These are phyloP conservation scores for Pelobates cultripes DNA, from an alignment of 2,797 vertebrate genomes.

Conservation along the genomic window DNA sequence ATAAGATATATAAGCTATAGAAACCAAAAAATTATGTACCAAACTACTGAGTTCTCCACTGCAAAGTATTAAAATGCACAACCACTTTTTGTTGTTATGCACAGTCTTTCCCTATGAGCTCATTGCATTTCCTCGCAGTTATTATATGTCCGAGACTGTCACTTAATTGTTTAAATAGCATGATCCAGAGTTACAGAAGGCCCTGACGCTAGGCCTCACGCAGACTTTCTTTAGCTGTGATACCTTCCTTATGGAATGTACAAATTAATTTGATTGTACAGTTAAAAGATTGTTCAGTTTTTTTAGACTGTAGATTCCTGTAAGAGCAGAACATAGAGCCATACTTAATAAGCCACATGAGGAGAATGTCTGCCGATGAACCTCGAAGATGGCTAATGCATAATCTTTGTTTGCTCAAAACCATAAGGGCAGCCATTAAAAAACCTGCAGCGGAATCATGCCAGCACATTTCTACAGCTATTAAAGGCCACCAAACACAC, in stretches of 20 bases:
- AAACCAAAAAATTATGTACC: no score
- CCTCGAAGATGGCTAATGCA: conserved; percentile 33
- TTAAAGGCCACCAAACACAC: conserved; percentile 23
- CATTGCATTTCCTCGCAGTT: no score
- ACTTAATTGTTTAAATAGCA: no score
- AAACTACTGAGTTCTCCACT: no score
- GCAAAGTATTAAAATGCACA: no score
- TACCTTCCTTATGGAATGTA: not conserved
- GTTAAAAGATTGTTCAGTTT: not conserved
- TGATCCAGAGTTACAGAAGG: no score
- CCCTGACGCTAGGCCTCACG: no score
- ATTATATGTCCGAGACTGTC: no score
- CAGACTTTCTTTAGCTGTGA: not conserved
- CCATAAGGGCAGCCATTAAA: conserved; percentile 31
- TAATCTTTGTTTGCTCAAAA: conserved; percentile 23
- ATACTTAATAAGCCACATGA: conserved; percentile 6
- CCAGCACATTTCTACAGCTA: conserved; percentile 9
- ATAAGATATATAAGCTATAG: no score
- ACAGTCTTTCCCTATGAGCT: no score
- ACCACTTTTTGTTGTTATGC: no score
- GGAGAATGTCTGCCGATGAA: conserved; percentile 15
- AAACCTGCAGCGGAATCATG: not conserved
- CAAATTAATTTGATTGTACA: not conserved
- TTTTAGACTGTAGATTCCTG: conserved; percentile 4
- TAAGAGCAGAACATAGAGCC: not conserved